Evolutionary conservation across 2,113 vertebrate genomes (phyloP).

Genomic region (Atlantisia rogersi): DNA sequence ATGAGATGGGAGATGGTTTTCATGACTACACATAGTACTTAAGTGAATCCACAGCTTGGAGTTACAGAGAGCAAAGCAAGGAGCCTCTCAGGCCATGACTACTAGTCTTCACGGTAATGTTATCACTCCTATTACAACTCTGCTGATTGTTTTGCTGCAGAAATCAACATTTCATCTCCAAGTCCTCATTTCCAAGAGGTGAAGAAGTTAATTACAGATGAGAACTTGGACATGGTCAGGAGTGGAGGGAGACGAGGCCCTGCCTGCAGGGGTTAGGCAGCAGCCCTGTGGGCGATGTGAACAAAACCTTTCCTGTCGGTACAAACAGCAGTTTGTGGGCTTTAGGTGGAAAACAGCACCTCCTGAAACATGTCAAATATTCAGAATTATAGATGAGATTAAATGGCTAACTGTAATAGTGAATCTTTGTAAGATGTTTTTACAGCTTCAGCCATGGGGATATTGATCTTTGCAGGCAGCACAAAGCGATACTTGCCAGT

Average conservation of each 20-base stretch:
- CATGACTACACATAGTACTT: background rate
- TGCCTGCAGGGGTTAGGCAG: background rate
- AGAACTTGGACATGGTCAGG: background rate
- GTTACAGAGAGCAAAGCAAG: background rate
- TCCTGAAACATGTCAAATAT: background rate
- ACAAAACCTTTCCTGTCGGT: fast-evolving
- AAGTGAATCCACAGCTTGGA: background rate
- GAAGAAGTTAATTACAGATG: background rate
- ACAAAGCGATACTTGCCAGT: background rate
- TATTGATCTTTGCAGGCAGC: background rate
- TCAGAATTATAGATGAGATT: background rate
- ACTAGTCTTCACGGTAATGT: background rate
- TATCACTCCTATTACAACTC: background rate
- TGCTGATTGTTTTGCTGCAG: background rate
- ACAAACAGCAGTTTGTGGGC: background rate
- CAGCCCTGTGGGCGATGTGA: too few relatives aligned
- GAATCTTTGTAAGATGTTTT: background rate
- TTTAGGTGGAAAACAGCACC: background rate
- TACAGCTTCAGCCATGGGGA: background rate
- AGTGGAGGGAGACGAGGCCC: background rate
- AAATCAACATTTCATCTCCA: background rate
- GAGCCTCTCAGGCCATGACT: background rate
- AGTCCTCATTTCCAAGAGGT: background rate
- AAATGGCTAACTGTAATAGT: background rate
- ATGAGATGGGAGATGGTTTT: background rate